Evolutionary conservation across 2,797 vertebrate species (phyloP).

Genomic region (Sebastes taczanowskii): DNA sequence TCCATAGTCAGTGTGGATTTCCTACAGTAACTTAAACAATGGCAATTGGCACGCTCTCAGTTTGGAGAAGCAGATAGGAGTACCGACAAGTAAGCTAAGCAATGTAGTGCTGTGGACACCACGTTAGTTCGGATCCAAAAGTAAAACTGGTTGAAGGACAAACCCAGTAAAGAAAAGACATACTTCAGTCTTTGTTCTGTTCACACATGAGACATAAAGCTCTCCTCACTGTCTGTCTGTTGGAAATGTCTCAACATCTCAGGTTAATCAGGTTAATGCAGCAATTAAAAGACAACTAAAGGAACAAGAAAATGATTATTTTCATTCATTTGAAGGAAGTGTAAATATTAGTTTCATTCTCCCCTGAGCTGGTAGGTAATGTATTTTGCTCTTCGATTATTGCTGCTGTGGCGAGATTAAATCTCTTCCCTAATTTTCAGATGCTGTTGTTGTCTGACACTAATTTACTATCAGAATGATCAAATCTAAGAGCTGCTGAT

Average conservation of each 20-base stretch:
- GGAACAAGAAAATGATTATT: background rate
- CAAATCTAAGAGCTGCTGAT: slow-evolving; percentile 20
- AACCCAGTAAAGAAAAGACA: background rate
- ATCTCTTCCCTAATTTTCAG: slow-evolving; percentile 23
- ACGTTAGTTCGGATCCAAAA: too few species aligned
- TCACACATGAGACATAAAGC: background rate
- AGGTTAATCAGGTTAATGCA: background rate
- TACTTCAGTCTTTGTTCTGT: background rate
- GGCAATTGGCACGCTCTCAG: too few species aligned
- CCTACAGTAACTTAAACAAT: too few species aligned
- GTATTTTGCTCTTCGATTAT: slow-evolving; percentile 4
- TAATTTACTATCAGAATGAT: slow-evolving; percentile 27
- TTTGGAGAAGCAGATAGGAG: too few species aligned
- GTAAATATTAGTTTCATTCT: background rate
- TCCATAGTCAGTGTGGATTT: too few species aligned
- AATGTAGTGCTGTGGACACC: fast-evolving
- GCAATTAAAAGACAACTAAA: background rate
- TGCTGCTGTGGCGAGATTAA: slow-evolving; percentile 23
- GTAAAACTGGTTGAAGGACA: background rate
- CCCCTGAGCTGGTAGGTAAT: background rate
- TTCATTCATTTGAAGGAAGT: background rate
- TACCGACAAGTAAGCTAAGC: too few species aligned
- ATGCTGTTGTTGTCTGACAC: slow-evolving; percentile 22
- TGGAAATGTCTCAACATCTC: slow-evolving; percentile 15
- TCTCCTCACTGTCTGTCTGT: background rate